Evolutionary conservation across 2,113 vertebrate species (phyloP).

Genomic region (Bujurquina vittata): DNA sequence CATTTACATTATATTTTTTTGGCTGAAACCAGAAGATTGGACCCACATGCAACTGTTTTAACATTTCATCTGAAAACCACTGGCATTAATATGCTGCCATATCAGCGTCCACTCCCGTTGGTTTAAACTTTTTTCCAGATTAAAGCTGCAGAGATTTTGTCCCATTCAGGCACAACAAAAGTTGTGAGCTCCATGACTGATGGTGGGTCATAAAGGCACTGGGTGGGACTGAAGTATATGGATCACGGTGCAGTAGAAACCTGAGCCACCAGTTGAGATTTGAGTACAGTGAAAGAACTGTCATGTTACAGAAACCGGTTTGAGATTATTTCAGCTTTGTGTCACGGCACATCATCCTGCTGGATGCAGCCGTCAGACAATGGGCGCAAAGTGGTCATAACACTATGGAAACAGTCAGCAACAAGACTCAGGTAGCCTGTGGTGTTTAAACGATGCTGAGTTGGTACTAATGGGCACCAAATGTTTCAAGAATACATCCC

Average conservation of each 20-base stretch:
- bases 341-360: neutral
- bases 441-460: neutral
- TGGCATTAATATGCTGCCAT: neutral
- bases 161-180: neutral
- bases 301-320: accelerated
- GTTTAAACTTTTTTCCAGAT: accelerated
- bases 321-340: neutral
- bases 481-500: neutral
- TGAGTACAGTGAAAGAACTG: neutral
- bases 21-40: neutral
- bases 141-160: neutral
- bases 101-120: neutral
- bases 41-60: neutral
- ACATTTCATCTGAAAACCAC: neutral
- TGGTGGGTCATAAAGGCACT: neutral
- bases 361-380: neutral
- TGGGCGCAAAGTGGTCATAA: no score
- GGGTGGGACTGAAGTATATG: neutral
- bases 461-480: neutral
- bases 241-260: neutral
- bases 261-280: neutral
- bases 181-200: neutral
- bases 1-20: neutral
- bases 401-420: no score
- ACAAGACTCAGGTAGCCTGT: neutral